Conservation (phyloP, 1,140 invertebrate species). For the Heterodera carotae region DNA sequence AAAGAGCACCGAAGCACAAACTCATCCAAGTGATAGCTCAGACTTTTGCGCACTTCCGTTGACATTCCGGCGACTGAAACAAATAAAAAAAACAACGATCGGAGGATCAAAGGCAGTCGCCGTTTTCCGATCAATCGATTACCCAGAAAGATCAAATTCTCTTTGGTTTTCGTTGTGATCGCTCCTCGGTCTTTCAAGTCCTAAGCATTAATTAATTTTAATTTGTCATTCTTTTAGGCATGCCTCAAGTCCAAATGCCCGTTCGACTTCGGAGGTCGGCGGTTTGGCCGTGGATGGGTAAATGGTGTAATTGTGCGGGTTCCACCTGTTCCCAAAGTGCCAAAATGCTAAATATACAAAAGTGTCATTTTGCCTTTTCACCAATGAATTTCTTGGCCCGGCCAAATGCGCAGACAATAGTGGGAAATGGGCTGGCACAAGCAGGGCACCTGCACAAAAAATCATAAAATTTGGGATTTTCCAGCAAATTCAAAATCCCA, state of each 20-base stretch:
- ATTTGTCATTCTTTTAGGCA: conserved; percentile 9
- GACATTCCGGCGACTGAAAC: conserved; percentile 59
- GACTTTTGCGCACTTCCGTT: conserved; percentile 50
- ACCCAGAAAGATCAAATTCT: conserved; percentile 63
- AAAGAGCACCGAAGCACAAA: conserved; percentile 65
- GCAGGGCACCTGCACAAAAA: conserved; percentile 22
- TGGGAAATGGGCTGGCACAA: conserved; percentile 62
- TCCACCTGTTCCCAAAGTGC: conserved; percentile 51
- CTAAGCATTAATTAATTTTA: conserved; percentile 25
- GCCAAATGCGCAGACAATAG: conserved; percentile 54
- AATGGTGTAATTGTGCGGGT: conserved; percentile 63
- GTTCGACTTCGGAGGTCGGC: conserved; percentile 47
- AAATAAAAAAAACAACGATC: too few species aligned
- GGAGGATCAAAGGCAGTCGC: neutral
- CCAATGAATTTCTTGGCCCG: conserved; percentile 55
- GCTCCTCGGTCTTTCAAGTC: conserved; percentile 61
- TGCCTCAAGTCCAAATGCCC: conserved; percentile 62
- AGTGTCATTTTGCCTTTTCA: neutral
- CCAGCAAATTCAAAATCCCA: neutral
- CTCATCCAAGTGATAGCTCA: conserved; percentile 63
- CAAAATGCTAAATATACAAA: neutral
- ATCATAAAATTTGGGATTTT: neutral
- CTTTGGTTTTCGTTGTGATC: conserved; percentile 64
- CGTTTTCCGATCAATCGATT: neutral
- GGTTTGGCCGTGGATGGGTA: conserved; percentile 59